These are phyloP conservation scores for Chesias legatella DNA, from an alignment of 2,888 invertebrate genomes.

Conservation along the genomic window DNA sequence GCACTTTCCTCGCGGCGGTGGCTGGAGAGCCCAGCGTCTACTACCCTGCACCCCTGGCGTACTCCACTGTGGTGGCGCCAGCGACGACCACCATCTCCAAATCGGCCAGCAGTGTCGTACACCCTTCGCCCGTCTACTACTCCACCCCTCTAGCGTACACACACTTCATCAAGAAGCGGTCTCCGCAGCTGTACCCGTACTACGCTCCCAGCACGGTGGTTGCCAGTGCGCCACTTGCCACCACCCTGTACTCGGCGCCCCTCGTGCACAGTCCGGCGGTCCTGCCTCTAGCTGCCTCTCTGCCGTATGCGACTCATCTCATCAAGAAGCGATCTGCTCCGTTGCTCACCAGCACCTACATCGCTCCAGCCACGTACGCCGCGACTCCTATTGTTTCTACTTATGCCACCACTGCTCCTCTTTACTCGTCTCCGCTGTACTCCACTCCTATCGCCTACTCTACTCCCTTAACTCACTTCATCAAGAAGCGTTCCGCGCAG, in stretches of 20 bases:
- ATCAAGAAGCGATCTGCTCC: conserved; percentile 39
- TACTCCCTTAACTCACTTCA: conserved; percentile 47
- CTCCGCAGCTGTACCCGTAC: conserved; percentile 30
- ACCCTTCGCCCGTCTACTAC: conserved; percentile 59
- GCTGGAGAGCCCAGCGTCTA: conserved; percentile 60
- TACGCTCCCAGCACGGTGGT: conserved; percentile 32
- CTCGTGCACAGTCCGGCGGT: conserved; percentile 17
- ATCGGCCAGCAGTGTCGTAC: conserved; percentile 66
- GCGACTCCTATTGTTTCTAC: conserved; percentile 40
- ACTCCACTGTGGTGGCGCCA: conserved; percentile 47
- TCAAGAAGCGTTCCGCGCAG: conserved; percentile 54
- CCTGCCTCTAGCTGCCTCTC: conserved; percentile 27
- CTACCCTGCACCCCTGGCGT: conserved; percentile 36
- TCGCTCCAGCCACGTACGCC: conserved; percentile 38
- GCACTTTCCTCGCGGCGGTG: conserved; percentile 78
- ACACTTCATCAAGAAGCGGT: conserved; percentile 54
- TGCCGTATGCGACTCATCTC: conserved; percentile 41
- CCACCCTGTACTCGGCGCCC: conserved; percentile 24
- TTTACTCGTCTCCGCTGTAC: conserved; percentile 33
- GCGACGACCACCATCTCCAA: conserved; percentile 55
- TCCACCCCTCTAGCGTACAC: conserved; percentile 44
- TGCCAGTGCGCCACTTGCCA: conserved; percentile 18
- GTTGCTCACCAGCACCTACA: conserved; percentile 20
- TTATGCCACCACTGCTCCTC: conserved; percentile 39
- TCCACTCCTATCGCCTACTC: conserved; percentile 45